Evolutionary conservation across 1,140 invertebrate species (phyloP).

Genomic region (Lepidurus packardi): DNA sequence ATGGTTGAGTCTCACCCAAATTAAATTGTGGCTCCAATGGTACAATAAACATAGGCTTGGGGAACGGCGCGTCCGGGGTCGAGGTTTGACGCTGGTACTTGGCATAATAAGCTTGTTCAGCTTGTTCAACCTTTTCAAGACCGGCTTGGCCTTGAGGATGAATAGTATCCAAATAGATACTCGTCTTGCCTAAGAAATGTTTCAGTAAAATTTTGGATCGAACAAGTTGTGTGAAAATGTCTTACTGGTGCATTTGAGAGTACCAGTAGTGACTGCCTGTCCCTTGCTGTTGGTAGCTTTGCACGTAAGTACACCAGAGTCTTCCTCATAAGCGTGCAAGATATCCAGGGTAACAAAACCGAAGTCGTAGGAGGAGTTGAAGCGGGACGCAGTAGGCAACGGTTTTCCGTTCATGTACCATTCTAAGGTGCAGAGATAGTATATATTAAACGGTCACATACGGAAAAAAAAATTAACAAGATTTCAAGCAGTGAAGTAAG

Average conservation of each 20-base stretch:
- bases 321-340: conserved; percentile 71
- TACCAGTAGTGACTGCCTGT: conserved; percentile 71
- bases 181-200: conserved; percentile 51
- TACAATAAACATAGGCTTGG: conserved; percentile 80
- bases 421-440: conserved; percentile 47
- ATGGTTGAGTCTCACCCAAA: conserved; percentile 79
- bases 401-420: conserved; percentile 84
- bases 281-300: conserved; percentile 87
- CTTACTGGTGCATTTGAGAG: conserved; percentile 65
- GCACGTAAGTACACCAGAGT: conserved; percentile 84
- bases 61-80: conserved; percentile 66
- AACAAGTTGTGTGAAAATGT: not conserved
- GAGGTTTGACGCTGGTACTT: conserved; percentile 60
- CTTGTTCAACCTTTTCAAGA: conserved; percentile 75
- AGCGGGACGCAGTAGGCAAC: conserved; percentile 68
- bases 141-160: conserved; percentile 80
- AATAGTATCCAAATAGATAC: conserved; percentile 76
- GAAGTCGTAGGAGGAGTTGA: conserved; percentile 81
- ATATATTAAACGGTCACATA: not conserved
- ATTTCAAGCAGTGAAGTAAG: not conserved
- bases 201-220: conserved; percentile 38
- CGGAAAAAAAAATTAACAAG: not conserved
- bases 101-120: conserved; percentile 65
- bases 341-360: conserved; percentile 80
- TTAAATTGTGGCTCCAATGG: conserved; percentile 73